Evolutionary conservation across 2,888 invertebrate species (phyloP).

Genomic region (Drosophila crucigera): DNA sequence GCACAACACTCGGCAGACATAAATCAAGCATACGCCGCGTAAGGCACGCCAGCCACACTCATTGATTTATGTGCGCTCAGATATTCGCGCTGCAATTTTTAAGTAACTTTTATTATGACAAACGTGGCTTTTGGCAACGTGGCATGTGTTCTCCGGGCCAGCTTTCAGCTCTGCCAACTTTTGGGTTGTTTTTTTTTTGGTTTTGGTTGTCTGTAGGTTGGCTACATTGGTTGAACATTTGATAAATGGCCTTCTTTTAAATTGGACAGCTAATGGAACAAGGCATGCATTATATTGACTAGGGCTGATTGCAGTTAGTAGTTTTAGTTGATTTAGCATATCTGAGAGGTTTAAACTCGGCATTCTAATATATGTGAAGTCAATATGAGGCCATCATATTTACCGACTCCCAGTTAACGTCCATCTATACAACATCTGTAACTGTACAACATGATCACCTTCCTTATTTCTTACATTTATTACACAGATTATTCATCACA

Average conservation of each 20-base stretch:
- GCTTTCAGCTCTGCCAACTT: constrained; percentile 15
- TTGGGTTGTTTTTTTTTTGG: not conserved
- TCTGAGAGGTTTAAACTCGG: not conserved
- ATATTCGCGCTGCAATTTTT: constrained; percentile 65
- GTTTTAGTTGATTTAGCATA: not conserved
- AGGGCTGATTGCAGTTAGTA: not conserved
- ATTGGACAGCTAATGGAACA: constrained; percentile 61
- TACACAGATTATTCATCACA: not conserved
- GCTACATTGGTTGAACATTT: constrained; percentile 36
- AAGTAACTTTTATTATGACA: constrained; percentile 78
- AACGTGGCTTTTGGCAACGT: constrained; percentile 54
- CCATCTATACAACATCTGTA: not conserved
- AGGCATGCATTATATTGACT: constrained; percentile 25
- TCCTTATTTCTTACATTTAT: not conserved
- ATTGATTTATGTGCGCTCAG: constrained; percentile 70
- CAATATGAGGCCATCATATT: not conserved
- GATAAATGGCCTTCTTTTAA: constrained; percentile 63
- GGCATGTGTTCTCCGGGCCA: constrained; percentile 27
- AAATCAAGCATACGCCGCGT: constrained; percentile 56
- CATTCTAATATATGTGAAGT: not conserved
- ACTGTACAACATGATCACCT: not conserved
- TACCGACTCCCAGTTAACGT: too few species aligned
- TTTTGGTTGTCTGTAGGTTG: constrained; percentile 16
- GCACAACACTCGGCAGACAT: constrained; percentile 18
- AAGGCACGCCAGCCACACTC: constrained; percentile 27